These are phyloP conservation scores for Henricia sp. DNA, from an alignment of 53 echinoderm and acorn worm genomes.

Conservation along the genomic window DNA sequence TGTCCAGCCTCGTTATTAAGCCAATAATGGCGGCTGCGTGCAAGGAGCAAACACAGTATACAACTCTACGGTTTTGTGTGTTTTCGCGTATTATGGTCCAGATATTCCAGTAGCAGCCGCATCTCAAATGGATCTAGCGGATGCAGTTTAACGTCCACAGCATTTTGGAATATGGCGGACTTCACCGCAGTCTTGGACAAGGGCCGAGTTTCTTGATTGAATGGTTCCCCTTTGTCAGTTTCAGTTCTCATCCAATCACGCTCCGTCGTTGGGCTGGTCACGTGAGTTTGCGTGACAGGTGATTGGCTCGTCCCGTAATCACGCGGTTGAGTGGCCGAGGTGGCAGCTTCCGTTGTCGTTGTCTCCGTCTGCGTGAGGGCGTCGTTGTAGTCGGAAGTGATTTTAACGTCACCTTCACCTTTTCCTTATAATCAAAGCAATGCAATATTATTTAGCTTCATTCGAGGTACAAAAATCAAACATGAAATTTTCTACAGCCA, in stretches of 20 bases:
- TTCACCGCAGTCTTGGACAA: neutral
- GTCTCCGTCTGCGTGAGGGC: too few relatives aligned
- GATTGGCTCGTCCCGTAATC: neutral
- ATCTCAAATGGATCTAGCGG: slow-evolving; percentile 15
- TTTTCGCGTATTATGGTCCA: neutral
- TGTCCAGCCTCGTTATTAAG: too few relatives aligned
- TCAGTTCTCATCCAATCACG: neutral
- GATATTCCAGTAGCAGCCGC: slow-evolving; percentile 1
- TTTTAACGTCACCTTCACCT: neutral
- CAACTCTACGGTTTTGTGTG: too few relatives aligned
- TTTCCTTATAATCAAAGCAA: neutral
- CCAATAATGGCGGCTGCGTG: too few relatives aligned
- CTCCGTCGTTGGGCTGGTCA: neutral
- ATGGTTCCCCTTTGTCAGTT: neutral
- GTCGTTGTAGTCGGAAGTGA: neutral
- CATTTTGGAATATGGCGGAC: neutral
- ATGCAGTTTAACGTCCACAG: slow-evolving; percentile 28
- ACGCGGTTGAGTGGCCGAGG: neutral
- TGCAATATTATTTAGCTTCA: too few relatives aligned
- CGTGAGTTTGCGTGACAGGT: neutral
- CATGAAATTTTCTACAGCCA: too few relatives aligned
- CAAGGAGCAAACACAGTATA: too few relatives aligned
- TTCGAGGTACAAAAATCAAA: neutral
- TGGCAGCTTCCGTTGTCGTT: too few relatives aligned
- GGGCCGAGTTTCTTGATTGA: too few relatives aligned